Evolutionary conservation across 2,113 vertebrate genomes (phyloP).

Genomic region (Oostethus manadensis): DNA sequence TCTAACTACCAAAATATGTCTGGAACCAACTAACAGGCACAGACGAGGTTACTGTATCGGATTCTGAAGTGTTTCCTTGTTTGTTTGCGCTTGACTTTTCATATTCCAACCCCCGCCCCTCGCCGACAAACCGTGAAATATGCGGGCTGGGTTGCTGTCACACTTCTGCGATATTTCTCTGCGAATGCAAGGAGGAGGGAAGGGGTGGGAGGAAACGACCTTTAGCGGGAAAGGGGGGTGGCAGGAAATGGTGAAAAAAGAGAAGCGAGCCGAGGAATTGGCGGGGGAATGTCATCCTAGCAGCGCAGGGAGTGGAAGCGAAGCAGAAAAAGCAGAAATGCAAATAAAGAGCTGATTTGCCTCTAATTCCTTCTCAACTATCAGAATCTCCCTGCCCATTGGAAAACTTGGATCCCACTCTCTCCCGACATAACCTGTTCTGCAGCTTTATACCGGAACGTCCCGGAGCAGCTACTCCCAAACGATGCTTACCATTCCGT

Average conservation of each 20-base stretch:
- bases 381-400: background rate
- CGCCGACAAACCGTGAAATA: slow-evolving; percentile 15
- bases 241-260: slow-evolving; percentile 5
- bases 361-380: background rate
- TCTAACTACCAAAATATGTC: no score
- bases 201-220: slow-evolving; percentile 22
- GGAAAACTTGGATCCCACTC: background rate
- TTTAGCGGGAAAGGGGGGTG: background rate
- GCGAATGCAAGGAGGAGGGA: slow-evolving; percentile 2
- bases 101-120: background rate
- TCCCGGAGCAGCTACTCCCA: background rate
- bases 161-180: slow-evolving; percentile 45
- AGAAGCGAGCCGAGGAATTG: background rate
- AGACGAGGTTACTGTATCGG: no score
- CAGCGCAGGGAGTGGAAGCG: slow-evolving; percentile 7
- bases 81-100: background rate
- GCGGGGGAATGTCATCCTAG: slow-evolving; percentile 26
- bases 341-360: slow-evolving; percentile 10
- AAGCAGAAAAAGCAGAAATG: slow-evolving; percentile 4
- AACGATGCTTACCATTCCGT: slow-evolving; percentile 37
- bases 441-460: no score
- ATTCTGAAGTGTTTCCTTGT: background rate
- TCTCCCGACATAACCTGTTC: background rate
- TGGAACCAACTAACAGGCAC: no score
- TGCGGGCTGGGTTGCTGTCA: slow-evolving; percentile 33